Evolutionary conservation across 2,113 vertebrate genomes (phyloP), one percentile per base, ranked within the genome.

Genomic region (Triplophysa rosa): DNA sequence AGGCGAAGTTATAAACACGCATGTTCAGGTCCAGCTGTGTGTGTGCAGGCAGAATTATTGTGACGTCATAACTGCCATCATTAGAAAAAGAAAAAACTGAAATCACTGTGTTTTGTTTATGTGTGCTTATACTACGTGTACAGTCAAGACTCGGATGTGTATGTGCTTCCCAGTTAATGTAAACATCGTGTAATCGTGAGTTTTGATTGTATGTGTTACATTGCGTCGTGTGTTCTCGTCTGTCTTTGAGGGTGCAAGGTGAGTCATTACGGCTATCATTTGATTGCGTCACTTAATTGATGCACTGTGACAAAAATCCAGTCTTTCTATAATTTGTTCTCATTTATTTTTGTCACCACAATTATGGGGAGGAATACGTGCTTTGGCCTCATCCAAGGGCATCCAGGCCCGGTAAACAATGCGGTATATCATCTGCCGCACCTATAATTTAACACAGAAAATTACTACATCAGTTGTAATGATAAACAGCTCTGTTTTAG

Each of bases 391-490:
- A n/a, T n/a, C n/a, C n/a, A n/a, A n/a, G n/a, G n/a, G 24, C 16
- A 61, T 61, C 58, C 40, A 68, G 17, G 17, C 40, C 19, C 49
- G 13, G 54, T 47, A 56, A 80, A 80, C 78, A 72, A 72, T 33
- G 6, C 26, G 1, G 19, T 19, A 54, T 54, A 71, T 42, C 12
- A 54, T 71, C 58, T 24, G 19, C 77, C 11, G 40, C 26, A 40
- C 29, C 47, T 61, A 54, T 49, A 72, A 80, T 80, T 80, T 71
- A 56, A 33, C 8, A 42, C 26, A 72, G 67, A 80, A 65, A 56
- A 72, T 80, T 21, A 80, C 37, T 45, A 72, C 61, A 24, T 12
- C 1, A 33, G 62, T 72, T 65, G 45, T 72, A 64, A 52, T 56
- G 67, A 72, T 52, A 76, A 64, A 79, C 59, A 37, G 59, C 23